Conservation (phyloP, 1,140 invertebrate genomes). For the Papilio aristodemus region DNA sequence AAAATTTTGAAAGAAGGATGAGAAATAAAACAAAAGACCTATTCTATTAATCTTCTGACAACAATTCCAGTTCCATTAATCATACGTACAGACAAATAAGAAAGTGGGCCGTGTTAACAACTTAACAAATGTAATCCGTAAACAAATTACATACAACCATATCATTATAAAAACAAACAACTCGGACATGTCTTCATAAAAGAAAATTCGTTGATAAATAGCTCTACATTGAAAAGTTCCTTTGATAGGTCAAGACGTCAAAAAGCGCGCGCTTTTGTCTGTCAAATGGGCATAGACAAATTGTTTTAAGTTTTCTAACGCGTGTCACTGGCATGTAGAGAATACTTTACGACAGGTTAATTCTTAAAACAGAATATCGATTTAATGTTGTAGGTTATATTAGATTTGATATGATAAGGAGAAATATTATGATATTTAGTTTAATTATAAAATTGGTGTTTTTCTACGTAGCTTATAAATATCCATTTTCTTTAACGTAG, state of each 20-base stretch:
- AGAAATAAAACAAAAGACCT: background rate
- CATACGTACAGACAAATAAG: slow-evolving; percentile 35
- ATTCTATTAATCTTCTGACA: background rate
- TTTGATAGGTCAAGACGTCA: background rate
- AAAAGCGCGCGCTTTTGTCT: slow-evolving; percentile 26
- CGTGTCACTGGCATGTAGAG: background rate
- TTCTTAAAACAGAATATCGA: too few species aligned
- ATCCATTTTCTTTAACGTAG: too few species aligned
- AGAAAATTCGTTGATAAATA: slow-evolving; percentile 37
- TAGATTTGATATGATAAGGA: too few species aligned
- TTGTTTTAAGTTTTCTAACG: background rate
- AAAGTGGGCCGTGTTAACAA: slow-evolving; percentile 37
- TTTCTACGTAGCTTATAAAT: too few species aligned
- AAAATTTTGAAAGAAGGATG: too few species aligned
- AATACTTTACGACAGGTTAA: too few species aligned
- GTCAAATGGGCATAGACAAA: slow-evolving; percentile 19
- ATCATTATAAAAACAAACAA: slow-evolving; percentile 34
- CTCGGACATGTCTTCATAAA: slow-evolving; percentile 29
- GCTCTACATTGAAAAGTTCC: background rate
- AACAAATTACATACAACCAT: slow-evolving; percentile 36
- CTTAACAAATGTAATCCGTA: slow-evolving; percentile 37
- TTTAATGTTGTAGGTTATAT: too few species aligned
- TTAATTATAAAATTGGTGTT: too few species aligned
- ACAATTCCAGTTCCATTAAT: slow-evolving; percentile 35
- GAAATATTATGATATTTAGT: too few species aligned